Percentiles rank a stretch among this genome's conserved stretches.
Conservation (phyloP, 2,888 invertebrate species). For the Xestoiulus laeticollis region DNA sequence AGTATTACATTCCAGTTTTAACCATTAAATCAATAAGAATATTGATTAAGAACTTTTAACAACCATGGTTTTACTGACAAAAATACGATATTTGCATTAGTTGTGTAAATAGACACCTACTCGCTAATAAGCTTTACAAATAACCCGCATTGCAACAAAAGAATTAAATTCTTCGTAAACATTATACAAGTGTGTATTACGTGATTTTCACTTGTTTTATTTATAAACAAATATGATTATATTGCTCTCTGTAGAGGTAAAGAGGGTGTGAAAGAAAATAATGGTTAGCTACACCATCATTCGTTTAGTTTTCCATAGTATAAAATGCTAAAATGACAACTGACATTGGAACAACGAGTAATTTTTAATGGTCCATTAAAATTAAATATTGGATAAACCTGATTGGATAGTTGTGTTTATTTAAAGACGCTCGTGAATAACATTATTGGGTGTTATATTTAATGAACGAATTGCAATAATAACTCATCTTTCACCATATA, state of each 20-base stretch:
- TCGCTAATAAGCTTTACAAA: not conserved
- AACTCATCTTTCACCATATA: too few relatives aligned
- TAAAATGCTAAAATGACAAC: too few relatives aligned
- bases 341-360: too few relatives aligned
- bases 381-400: too few relatives aligned
- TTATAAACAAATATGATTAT: not conserved
- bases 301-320: too few relatives aligned
- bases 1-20: not conserved
- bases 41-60: not conserved
- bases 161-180: not conserved
- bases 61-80: not conserved
- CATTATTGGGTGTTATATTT: too few relatives aligned
- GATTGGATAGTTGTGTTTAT: too few relatives aligned
- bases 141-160: not conserved
- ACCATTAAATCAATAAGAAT: not conserved
- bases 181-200: not conserved
- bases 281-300: too few relatives aligned
- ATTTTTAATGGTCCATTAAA: too few relatives aligned
- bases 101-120: conserved; percentile 11
- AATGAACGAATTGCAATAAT: too few relatives aligned
- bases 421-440: too few relatives aligned
- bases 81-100: not conserved
- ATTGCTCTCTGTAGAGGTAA: not conserved
- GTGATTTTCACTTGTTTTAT: not conserved
- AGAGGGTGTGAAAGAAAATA: not conserved